These are phyloP conservation scores for Coturnix japonica DNA, from an alignment of 2,113 vertebrate species.

Conservation along the genomic window DNA sequence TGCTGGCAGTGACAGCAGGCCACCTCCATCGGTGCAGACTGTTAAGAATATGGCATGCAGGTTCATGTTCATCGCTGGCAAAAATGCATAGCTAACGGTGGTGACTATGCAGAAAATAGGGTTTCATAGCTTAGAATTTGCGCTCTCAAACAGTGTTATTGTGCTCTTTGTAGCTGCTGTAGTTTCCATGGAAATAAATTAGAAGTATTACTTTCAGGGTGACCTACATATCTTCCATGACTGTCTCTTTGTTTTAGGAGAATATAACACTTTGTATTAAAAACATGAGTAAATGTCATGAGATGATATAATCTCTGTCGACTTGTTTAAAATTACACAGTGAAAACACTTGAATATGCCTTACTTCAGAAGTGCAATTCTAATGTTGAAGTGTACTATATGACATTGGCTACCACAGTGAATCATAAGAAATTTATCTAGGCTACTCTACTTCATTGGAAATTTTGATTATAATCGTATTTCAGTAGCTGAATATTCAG, in stretches of 20 bases:
- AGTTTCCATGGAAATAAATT: no score
- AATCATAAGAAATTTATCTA: neutral
- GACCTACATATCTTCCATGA: neutral
- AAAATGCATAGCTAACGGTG: no score
- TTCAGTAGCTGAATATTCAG: conserved; percentile 9
- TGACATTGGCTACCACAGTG: neutral
- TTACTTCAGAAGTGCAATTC: neutral
- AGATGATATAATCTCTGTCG: neutral
- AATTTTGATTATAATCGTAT: neutral
- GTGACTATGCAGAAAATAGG: no score
- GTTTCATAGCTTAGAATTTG: no score
- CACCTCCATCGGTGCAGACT: no score
- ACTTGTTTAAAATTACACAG: neutral
- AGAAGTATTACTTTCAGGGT: no score
- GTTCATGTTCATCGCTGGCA: no score
- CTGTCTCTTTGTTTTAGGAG: neutral
- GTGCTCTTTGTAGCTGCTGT: no score
- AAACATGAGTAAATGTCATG: neutral
- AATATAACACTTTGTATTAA: neutral
- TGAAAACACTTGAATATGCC: neutral
- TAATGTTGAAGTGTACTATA: neutral
- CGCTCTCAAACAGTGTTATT: no score
- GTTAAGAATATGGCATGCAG: no score
- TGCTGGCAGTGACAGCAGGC: no score
- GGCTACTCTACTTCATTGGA: neutral